These are phyloP conservation scores for Chiridota heheva DNA, from an alignment of 35 echinoderm and acorn worm genomes.

Conservation along the genomic window DNA sequence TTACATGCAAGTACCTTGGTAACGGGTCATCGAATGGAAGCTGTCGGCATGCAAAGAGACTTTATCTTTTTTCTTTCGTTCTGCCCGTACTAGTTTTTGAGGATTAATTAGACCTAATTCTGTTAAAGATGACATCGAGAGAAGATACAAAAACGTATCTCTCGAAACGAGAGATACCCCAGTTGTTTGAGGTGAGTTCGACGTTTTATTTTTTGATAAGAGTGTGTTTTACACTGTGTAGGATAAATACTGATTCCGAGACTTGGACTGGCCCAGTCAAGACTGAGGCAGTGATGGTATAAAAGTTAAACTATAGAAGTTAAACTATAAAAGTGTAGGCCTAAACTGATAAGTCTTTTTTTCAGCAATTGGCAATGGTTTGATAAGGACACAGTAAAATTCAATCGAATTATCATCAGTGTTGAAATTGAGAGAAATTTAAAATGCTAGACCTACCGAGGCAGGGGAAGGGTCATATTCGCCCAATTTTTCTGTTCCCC, in stretches of 20 bases:
- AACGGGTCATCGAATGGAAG: too few species aligned
- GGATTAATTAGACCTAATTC: too few species aligned
- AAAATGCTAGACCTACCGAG: too few species aligned
- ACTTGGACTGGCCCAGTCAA: neutral
- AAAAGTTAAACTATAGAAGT: neutral
- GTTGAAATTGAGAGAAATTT: too few species aligned
- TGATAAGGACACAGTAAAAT: too few species aligned
- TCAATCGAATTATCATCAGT: too few species aligned
- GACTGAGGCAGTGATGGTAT: neutral
- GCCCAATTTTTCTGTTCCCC: too few species aligned
- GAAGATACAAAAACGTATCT: slow-evolving; percentile 95
- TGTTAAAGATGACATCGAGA: slow-evolving; percentile 85
- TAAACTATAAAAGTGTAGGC: neutral
- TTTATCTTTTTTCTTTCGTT: too few species aligned
- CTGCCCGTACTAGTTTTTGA: too few species aligned
- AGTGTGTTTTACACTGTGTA: neutral
- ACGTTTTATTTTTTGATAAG: slow-evolving; percentile 1
- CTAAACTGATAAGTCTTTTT: neutral
- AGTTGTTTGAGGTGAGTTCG: slow-evolving; percentile 90
- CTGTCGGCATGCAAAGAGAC: too few species aligned
- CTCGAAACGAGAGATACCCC: slow-evolving; percentile 90
- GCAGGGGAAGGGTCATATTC: too few species aligned
- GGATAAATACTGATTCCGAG: neutral
- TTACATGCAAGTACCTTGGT: too few species aligned
- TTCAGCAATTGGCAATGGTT: neutral